Conservation (phyloP, 2,113 vertebrate species). For the Neotoma lepida region DNA sequence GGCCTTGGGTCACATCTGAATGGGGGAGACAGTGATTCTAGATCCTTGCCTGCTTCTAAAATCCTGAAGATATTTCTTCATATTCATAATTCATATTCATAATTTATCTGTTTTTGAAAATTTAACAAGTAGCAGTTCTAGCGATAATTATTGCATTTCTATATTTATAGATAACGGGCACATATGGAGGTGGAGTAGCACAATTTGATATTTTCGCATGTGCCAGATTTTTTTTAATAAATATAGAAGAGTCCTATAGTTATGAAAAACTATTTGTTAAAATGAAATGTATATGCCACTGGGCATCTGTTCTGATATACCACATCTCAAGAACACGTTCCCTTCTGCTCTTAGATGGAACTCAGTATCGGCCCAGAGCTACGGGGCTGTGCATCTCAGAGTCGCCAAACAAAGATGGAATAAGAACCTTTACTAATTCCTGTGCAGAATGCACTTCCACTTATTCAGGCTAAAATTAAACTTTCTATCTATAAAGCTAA, state of each 20-base stretch:
- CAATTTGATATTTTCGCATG: conserved; percentile 86
- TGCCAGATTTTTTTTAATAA: conserved; percentile 86
- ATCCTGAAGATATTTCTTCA: conserved; percentile 67
- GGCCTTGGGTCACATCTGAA: background rate
- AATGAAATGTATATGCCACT: conserved; percentile 81
- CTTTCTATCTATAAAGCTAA: conserved; percentile 59
- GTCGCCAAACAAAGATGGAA: background rate
- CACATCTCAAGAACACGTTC: conserved; percentile 72
- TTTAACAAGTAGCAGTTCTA: conserved; percentile 84
- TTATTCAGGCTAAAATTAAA: conserved; percentile 63
- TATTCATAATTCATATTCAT: conserved; percentile 79
- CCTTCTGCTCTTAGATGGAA: conserved; percentile 55
- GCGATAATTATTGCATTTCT: conserved; percentile 85
- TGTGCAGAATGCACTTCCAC: background rate
- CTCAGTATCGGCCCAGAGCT: conserved; percentile 35
- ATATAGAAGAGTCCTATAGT: conserved; percentile 87
- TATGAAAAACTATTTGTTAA: conserved; percentile 87
- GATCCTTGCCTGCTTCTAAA: conserved; percentile 55
- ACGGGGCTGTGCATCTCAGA: background rate
- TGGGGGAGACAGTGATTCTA: background rate
- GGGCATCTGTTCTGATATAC: conserved; percentile 83
- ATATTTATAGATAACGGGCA: conserved; percentile 83
- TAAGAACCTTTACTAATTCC: conserved; percentile 16
- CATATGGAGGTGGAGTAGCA: conserved; percentile 84
- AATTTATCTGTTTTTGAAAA: conserved; percentile 84